Evolutionary conservation across 2,113 vertebrate genomes (phyloP).

Genomic region (Picathartes gymnocephalus): DNA sequence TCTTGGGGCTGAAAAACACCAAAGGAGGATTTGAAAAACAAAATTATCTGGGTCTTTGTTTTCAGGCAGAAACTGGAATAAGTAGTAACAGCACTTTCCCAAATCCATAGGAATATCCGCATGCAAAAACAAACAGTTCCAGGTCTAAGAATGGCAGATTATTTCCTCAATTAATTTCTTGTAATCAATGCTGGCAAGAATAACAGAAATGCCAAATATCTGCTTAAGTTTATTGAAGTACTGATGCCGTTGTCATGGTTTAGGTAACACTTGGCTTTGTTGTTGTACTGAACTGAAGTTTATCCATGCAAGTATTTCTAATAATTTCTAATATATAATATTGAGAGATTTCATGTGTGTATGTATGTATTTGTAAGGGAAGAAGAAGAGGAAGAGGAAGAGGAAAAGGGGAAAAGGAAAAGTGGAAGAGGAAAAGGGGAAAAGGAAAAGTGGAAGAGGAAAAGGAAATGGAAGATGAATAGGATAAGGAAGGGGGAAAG

Average conservation of each 20-base stretch:
- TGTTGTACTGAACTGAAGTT: not conserved
- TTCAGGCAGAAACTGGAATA: not conserved
- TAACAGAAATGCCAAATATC: not conserved
- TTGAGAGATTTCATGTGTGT: rapidly evolving
- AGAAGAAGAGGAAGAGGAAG: too few species aligned
- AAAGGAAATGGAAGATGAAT: rapidly evolving
- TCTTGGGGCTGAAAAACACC: not conserved
- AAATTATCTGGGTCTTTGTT: not conserved
- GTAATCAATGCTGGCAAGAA: not conserved
- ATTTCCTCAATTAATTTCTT: not conserved
- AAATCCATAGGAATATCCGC: not conserved
- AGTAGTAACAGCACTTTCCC: not conserved
- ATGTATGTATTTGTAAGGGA: not conserved
- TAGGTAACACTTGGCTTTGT: not conserved
- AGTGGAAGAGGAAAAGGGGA: rapidly evolving
- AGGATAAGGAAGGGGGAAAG: rapidly evolving
- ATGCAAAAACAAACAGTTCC: not conserved
- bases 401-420: not conserved
- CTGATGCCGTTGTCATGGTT: not conserved
- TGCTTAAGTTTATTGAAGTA: not conserved
- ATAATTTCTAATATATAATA: not conserved
- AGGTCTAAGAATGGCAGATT: not conserved
- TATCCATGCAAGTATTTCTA: not conserved
- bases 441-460: too few species aligned
- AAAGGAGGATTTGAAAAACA: not conserved